phyloP scores from a whole-genome alignment of 2,888 invertebrate species.

The Ectropis crepuscularia region DNA sequence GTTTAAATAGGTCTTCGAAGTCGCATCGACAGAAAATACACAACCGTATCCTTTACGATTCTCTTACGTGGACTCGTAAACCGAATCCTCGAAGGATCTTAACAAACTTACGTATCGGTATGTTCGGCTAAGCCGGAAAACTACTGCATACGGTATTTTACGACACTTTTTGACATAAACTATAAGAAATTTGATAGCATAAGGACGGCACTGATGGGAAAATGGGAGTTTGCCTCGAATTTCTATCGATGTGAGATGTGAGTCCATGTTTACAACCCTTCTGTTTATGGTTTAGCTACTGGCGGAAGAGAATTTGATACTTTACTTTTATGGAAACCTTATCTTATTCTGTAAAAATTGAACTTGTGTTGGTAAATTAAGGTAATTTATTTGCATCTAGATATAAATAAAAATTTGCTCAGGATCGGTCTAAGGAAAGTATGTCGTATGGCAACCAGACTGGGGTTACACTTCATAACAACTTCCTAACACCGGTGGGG shows the following conservation, averaged over 20 bases:
- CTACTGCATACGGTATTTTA: conserved; percentile 38
- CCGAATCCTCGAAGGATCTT: conserved; percentile 66
- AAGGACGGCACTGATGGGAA: conserved; percentile 28
- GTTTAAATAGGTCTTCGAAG: neutral
- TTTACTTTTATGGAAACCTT: conserved; percentile 10
- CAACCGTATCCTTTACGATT: conserved; percentile 25
- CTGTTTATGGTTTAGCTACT: conserved; percentile 14
- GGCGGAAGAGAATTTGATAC: conserved; percentile 9
- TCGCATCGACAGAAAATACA: conserved; percentile 6
- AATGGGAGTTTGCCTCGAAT: conserved; percentile 28
- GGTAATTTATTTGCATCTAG: too few species aligned
- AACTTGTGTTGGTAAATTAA: too few species aligned
- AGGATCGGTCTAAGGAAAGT: too few species aligned
- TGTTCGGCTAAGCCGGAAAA: conserved; percentile 38
- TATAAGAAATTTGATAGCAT: conserved; percentile 38
- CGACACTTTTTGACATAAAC: conserved; percentile 41
- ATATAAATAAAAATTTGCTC: too few species aligned
- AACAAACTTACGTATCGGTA: conserved; percentile 51
- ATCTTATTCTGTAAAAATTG: neutral
- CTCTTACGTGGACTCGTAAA: conserved; percentile 52
- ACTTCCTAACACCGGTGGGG: too few species aligned
- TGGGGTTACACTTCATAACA: too few species aligned
- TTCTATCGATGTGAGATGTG: conserved; percentile 13
- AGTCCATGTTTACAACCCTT: conserved; percentile 24
- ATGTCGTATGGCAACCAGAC: too few species aligned